Conservation (phyloP, 1,140 invertebrate species). For the Scaptomyza montana region DNA sequence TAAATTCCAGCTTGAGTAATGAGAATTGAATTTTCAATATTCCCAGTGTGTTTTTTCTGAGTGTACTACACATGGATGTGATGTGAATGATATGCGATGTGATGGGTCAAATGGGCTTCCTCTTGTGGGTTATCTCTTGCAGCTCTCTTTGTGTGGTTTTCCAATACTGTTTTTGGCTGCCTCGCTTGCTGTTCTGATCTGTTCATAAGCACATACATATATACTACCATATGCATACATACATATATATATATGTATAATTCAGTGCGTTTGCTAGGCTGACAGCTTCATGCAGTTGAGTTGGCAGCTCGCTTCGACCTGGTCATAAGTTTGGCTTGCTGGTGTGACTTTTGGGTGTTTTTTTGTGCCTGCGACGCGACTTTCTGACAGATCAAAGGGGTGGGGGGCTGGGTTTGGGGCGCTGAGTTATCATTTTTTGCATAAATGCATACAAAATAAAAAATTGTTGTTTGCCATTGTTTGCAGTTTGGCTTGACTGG, state of each 20-base stretch:
- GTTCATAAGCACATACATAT: constrained; percentile 33
- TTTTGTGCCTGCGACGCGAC: constrained; percentile 18
- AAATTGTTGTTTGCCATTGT: constrained; percentile 64
- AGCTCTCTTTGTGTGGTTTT: constrained; percentile 43
- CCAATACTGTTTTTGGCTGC: constrained; percentile 25
- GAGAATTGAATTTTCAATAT: too few species aligned
- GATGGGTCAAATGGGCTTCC: neutral
- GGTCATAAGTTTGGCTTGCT: constrained; percentile 1
- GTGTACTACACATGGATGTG: neutral
- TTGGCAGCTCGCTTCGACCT: constrained; percentile 32
- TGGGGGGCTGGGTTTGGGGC: neutral
- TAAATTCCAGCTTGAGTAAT: too few species aligned
- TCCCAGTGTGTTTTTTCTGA: neutral
- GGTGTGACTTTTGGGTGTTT: constrained; percentile 72
- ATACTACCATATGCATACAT: neutral
- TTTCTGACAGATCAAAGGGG: constrained; percentile 64
- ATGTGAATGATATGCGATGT: constrained; percentile 5
- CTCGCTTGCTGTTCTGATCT: constrained; percentile 2
- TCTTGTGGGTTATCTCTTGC: neutral
- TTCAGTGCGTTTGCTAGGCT: constrained; percentile 62
- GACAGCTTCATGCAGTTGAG: constrained; percentile 57
- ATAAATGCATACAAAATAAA: constrained; percentile 76
- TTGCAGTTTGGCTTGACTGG: constrained; percentile 54
- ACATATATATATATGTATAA: constrained; percentile 37
- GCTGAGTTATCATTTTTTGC: constrained; percentile 58